Evolutionary conservation across 2,888 invertebrate genomes (phyloP).

Genomic region (Parelbella ahira): DNA sequence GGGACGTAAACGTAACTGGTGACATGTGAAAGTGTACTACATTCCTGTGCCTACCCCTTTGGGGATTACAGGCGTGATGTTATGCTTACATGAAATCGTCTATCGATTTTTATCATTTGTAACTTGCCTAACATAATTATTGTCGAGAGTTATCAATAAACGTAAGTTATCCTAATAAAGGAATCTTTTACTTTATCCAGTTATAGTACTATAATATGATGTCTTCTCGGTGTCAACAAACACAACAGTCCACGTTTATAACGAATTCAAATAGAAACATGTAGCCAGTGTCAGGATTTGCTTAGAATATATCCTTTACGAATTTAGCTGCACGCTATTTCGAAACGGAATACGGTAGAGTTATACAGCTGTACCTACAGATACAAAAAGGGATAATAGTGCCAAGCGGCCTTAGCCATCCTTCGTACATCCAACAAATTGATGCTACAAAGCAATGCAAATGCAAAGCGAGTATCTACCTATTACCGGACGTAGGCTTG

Average conservation of each 20-base stretch:
- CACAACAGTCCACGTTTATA: not conserved
- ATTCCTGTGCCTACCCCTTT: too few species aligned
- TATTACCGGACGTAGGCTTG: not conserved
- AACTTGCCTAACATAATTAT: too few species aligned
- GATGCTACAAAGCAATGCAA: conserved; percentile 2
- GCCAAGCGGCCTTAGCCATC: not conserved
- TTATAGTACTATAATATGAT: too few species aligned
- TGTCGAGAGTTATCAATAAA: too few species aligned
- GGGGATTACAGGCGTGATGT: too few species aligned
- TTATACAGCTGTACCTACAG: conserved; percentile 8
- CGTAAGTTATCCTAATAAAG: too few species aligned
- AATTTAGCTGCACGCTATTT: conserved; percentile 3
- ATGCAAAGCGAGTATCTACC: conserved; percentile 1
- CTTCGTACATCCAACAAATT: conserved; percentile 11
- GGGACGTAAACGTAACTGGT: too few species aligned
- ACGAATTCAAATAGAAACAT: conserved; percentile 12
- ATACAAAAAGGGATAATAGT: conserved; percentile 10
- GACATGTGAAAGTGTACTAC: too few species aligned
- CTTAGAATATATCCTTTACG: conserved; percentile 8
- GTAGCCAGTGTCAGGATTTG: conserved; percentile 10
- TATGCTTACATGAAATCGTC: too few species aligned
- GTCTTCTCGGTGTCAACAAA: too few species aligned
- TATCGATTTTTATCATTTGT: too few species aligned
- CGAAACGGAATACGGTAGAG: conserved; percentile 7
- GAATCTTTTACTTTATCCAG: too few species aligned